Percentiles rank a stretch among this genome's conserved stretches.
Evolutionary conservation across 1,140 invertebrate genomes (phyloP).

Genomic region (Chymomyza costata): DNA sequence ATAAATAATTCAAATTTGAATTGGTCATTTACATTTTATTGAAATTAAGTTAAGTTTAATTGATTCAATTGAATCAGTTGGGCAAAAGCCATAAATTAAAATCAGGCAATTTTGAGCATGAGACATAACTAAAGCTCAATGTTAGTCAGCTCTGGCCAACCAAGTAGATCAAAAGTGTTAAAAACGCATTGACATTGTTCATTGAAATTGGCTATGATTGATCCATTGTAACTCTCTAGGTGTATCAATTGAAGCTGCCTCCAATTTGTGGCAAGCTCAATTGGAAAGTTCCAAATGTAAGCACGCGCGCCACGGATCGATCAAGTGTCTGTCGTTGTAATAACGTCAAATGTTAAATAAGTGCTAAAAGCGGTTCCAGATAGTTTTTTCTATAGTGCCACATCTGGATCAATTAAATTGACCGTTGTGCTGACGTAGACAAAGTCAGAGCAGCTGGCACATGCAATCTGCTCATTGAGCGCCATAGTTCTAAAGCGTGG

Average conservation of each 20-base stretch:
- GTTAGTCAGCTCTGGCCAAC: too few relatives aligned
- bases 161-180: not conserved
- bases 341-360: too few relatives aligned
- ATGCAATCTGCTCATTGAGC: constrained; percentile 34
- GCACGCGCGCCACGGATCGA: constrained; percentile 10
- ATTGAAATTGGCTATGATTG: constrained; percentile 49
- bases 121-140: too few relatives aligned
- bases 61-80: constrained; percentile 61
- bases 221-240: constrained; percentile 7
- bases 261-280: too few relatives aligned
- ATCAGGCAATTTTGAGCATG: constrained; percentile 48
- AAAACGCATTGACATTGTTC: constrained; percentile 25
- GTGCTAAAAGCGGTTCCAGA: too few relatives aligned
- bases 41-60: constrained; percentile 42
- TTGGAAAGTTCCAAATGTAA: constrained; percentile 44
- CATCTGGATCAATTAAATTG: constrained; percentile 58
- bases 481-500: constrained; percentile 30
- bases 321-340: too few relatives aligned
- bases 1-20: constrained; percentile 68
- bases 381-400: constrained; percentile 7
- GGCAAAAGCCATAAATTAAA: constrained; percentile 51
- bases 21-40: constrained; percentile 12
- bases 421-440: constrained; percentile 42
- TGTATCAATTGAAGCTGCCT: constrained; percentile 42
- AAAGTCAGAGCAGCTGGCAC: constrained; percentile 7